Evolutionary conservation across 2,888 invertebrate species (phyloP), one percentile per base, ranked within the genome.

Genomic region (Dynastes tityus): DNA sequence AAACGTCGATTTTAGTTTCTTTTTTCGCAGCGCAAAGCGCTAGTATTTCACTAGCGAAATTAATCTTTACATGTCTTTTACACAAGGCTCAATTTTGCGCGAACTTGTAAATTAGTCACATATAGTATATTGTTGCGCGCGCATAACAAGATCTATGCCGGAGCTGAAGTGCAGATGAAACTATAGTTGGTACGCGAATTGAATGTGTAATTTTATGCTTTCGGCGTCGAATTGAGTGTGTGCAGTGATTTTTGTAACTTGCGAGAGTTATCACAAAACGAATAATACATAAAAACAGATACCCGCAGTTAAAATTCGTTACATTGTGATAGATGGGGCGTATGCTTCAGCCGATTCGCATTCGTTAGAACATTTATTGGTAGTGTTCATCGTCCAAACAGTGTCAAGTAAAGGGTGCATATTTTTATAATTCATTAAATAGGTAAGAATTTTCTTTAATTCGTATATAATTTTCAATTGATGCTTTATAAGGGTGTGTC

Each of bases 1-100:
- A 88, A 87, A 87, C 84, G 87, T 87, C 86, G 85, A 85, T 85
- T 87, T 87, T 87, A 87, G 87, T 87, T 87, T 82, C 83, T 85
- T 87, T 88, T 88, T 87, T 86, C 85, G 84, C 86, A 82, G 83
- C 73, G 79, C 76, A 80, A 83, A 84, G 87, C 88, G 87, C 87
- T 87, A 83, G 84, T 86, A 86, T 85, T 80, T 79, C 78, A 77
- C 76, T 67, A 68, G 61, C 80, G 68, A 84, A 76, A 80, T 77
- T 81, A 68, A 67, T 40, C 80, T 80, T 81, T 84, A 80, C 65
- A 51, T 16, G 2, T 22, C 3, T 37, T 75, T 73, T 77, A 55
- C 75, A 68, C 76, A 79, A 77, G 76, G 80, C 11, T 45, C 32
- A 76, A 16, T 76, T 73, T 81, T 71, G 68, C 68, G 51, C 45